Percentiles rank a stretch among this genome's conserved stretches.
Evolutionary conservation across 2,797 vertebrate genomes (phyloP).

Genomic region (Muscicapa comitata): DNA sequence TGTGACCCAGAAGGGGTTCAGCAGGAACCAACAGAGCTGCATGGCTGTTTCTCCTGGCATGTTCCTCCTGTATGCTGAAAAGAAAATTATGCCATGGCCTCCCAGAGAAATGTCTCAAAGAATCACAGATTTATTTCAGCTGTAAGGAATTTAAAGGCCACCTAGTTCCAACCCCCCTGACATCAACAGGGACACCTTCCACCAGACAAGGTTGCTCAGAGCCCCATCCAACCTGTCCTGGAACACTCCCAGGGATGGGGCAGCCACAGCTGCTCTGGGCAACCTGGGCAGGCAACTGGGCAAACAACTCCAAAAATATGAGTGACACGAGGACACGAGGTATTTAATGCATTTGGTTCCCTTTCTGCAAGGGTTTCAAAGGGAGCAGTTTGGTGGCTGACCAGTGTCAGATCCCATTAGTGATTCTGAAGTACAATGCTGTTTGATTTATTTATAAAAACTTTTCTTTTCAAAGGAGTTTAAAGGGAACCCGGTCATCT

Average conservation of each 20-base stretch:
- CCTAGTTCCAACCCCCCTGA: rapidly evolving
- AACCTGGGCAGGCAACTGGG: not conserved
- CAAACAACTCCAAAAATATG: not conserved
- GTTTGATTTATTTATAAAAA: constrained; percentile 23
- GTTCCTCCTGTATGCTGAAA: not conserved
- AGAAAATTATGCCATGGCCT: not conserved
- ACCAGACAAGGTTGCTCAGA: not conserved
- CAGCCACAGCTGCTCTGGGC: not conserved
- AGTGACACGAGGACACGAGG: not conserved
- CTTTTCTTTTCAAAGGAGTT: not conserved
- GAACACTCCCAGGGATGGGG: not conserved
- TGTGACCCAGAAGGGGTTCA: not conserved
- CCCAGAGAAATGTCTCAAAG: not conserved
- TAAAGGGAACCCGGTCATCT: not conserved
- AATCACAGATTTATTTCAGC: not conserved
- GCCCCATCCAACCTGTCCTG: not conserved
- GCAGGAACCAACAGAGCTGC: not conserved
- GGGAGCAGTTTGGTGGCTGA: not conserved
- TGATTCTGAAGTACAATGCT: not conserved
- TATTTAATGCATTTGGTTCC: not conserved
- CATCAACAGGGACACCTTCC: not conserved
- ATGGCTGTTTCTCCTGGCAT: not conserved
- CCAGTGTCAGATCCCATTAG: not conserved
- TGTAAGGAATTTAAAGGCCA: not conserved
- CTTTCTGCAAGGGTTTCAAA: not conserved